Evolutionary conservation across 2,888 invertebrate species (phyloP), one percentile per base, ranked within the genome.

Genomic region (Chrysolina haemoptera): DNA sequence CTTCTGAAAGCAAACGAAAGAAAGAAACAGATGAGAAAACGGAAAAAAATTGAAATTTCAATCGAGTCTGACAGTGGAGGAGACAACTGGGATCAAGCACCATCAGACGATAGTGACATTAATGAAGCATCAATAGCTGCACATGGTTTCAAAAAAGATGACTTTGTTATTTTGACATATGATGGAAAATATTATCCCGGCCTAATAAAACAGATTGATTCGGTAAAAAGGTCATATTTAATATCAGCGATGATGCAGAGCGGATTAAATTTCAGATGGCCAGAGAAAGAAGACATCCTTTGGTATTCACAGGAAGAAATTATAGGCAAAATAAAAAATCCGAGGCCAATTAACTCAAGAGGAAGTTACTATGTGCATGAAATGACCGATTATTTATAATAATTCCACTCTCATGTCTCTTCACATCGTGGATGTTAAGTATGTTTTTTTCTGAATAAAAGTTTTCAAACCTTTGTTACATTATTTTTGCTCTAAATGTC

Each of bases 211-310:
- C 10, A 8, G 18, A 50, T 50, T 6, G 50, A 50, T 16, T n/a
- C 14, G 18, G 18, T n/a, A 16, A 16, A 50, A 9, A 14, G 8
- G 16, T 10, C 20, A 22, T 55, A 55, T 22, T 22, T 11, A 11
- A 20, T 55, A 22, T 20, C 10, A 20, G 22, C 55, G 6, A 55
- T 55, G 55, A 14, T 9, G 14, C 20, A 20, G 22, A 55, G 55
- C 14, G 55, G 55, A 4, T 55, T 55, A 9, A 68, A 68, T 40
- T 68, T 35, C 18, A 53, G 18, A 53, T 27, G 53, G 67, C 67
- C 53, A 8, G 53, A 53, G 35, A 55, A 27, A 67, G 67, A 67
- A 10, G 53, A 67, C 53, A 10, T 55, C 5, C 35, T 67, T 14
- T 40, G 53, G 40, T 67, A 67, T 53, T 35, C 53, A 53, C 12